Evolutionary conservation across 2,113 vertebrate species (phyloP).

Genomic region (Phodopus roborovskii): DNA sequence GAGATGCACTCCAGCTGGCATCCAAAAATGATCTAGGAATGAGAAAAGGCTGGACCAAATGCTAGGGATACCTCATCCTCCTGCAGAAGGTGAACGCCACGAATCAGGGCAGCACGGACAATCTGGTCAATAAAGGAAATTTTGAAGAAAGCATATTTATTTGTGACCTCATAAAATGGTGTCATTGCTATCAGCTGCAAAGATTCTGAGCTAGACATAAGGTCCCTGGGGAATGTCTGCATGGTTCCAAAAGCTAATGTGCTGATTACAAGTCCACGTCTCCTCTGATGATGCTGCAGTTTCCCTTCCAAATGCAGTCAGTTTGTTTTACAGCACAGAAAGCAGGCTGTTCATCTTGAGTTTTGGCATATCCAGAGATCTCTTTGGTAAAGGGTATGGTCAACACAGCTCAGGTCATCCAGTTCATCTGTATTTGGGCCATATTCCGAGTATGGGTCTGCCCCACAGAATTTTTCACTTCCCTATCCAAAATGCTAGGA

Average conservation of each 20-base stretch:
- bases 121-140: background rate
- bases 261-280: background rate
- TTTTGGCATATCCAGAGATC: background rate
- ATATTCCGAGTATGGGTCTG: background rate
- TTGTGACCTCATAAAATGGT: background rate
- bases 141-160: background rate
- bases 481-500: background rate
- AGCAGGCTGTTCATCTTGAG: background rate
- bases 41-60: background rate
- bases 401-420: background rate
- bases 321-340: background rate
- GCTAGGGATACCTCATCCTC: background rate
- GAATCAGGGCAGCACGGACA: background rate
- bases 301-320: background rate
- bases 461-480: background rate
- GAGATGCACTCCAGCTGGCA: background rate
- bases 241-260: background rate
- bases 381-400: background rate
- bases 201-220: background rate
- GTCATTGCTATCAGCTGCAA: background rate
- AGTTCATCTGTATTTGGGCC: background rate
- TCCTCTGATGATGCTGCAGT: background rate
- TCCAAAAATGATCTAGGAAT: background rate
- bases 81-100: background rate
- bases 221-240: background rate